Conservation (phyloP, 2,797 vertebrate species). For the Galago senegalensis region DNA sequence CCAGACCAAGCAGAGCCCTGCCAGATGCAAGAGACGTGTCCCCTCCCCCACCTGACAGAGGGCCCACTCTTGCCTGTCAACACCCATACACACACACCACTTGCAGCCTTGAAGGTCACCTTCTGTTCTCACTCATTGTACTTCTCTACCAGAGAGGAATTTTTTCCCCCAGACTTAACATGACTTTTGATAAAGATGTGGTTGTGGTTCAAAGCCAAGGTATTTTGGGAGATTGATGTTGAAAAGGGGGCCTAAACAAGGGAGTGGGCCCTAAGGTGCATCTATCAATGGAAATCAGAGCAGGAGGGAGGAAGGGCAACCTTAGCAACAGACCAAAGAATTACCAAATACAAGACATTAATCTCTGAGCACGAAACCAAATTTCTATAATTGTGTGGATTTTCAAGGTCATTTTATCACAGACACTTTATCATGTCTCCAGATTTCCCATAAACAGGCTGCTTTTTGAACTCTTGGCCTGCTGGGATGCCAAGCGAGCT, state of each 20-base stretch:
- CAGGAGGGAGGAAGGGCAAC: background rate
- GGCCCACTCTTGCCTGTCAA: slow-evolving; percentile 35
- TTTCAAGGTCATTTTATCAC: slow-evolving; percentile 65
- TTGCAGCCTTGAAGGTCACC: slow-evolving; percentile 65
- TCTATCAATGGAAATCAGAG: background rate
- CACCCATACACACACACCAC: background rate
- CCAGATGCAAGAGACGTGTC: background rate
- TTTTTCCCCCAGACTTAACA: slow-evolving; percentile 55
- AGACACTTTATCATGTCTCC: slow-evolving; percentile 30
- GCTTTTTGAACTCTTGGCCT: slow-evolving; percentile 51
- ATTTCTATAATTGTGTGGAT: background rate
- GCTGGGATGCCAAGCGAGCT: background rate
- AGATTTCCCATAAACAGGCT: slow-evolving; percentile 37
- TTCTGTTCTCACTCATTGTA: slow-evolving; percentile 54
- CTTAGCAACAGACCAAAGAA: background rate
- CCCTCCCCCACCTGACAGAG: background rate
- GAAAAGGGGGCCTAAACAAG: slow-evolving; percentile 42
- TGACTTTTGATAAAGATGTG: slow-evolving; percentile 78
- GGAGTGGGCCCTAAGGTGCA: background rate
- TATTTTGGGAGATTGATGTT: slow-evolving; percentile 85
- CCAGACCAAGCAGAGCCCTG: background rate
- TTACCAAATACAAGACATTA: background rate
- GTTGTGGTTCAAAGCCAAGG: slow-evolving; percentile 64
- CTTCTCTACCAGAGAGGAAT: slow-evolving; percentile 52
- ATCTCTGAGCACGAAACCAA: background rate